Conservation (phyloP, 2,888 invertebrate species). For the Polymixis lichenea region DNA sequence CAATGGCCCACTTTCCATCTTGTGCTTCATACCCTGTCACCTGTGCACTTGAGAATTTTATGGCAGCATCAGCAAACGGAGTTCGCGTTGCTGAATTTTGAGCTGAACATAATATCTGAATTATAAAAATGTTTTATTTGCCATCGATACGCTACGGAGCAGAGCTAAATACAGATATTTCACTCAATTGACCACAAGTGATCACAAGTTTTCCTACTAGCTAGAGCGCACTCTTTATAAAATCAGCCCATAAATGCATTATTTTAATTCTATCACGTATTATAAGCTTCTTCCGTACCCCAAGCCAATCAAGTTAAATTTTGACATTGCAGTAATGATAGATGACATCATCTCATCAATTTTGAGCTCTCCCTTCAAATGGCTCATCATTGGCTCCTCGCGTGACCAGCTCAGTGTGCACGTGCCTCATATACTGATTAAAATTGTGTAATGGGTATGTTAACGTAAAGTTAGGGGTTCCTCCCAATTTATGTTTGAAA, state of each 20-base stretch:
- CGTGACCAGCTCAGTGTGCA: constrained; percentile 59
- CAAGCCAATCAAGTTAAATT: constrained; percentile 48
- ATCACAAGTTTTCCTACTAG: not conserved
- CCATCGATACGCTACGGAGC: too few species aligned
- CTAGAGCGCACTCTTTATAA: not conserved
- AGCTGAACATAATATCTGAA: too few species aligned
- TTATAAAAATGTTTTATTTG: too few species aligned
- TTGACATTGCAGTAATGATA: constrained; percentile 44
- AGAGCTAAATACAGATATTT: too few species aligned
- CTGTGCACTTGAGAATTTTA: too few species aligned
- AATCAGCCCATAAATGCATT: not conserved
- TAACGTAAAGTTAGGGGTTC: constrained; percentile 1
- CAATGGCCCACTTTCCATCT: too few species aligned
- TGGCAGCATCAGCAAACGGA: too few species aligned
- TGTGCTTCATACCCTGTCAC: too few species aligned
- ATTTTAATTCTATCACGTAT: not conserved
- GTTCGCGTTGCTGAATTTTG: too few species aligned
- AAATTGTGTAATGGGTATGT: constrained; percentile 11
- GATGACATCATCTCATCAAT: constrained; percentile 51
- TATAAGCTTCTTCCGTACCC: constrained; percentile 18
- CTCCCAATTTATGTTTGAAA: not conserved
- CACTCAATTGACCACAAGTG: not conserved
- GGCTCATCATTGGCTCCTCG: constrained; percentile 41
- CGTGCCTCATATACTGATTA: constrained; percentile 55
- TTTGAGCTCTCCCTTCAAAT: constrained; percentile 18